Conservation (phyloP, 2,113 vertebrate species). For the Paratilapia polleni region DNA sequence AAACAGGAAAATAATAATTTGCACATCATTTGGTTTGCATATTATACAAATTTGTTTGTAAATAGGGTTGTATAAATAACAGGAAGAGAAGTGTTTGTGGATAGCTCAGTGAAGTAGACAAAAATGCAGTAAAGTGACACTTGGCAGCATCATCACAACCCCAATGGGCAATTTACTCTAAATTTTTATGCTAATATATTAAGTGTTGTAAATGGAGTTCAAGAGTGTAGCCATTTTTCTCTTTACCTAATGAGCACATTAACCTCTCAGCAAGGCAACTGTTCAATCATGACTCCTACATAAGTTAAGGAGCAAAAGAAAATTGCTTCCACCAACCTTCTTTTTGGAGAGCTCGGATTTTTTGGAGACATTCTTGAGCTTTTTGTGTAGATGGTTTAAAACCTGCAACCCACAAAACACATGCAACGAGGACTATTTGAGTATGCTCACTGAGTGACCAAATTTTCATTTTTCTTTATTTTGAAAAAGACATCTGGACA, state of each 20-base stretch:
- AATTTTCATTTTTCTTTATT: background rate
- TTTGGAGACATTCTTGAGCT: slow-evolving; percentile 92
- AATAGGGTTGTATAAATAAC: background rate
- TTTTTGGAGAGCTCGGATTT: slow-evolving; percentile 95
- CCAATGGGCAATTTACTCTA: background rate
- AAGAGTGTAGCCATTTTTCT: background rate
- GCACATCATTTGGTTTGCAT: too few species aligned
- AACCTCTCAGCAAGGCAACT: background rate
- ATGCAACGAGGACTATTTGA: background rate
- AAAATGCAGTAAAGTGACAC: background rate
- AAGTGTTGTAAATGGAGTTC: background rate
- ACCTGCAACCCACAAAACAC: slow-evolving; percentile 81
- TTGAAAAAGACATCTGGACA: background rate
- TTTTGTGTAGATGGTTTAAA: slow-evolving; percentile 94
- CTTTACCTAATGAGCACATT: background rate
- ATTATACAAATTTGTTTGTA: too few species aligned
- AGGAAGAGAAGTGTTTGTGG: background rate
- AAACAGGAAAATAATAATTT: too few species aligned
- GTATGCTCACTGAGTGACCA: background rate
- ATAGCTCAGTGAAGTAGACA: accelerated
- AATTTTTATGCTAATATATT: background rate
- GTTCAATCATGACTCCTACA: background rate
- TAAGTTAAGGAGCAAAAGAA: background rate
- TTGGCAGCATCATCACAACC: background rate
- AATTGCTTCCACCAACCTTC: slow-evolving; percentile 83